Conservation (phyloP, 2,888 invertebrate genomes). For the Synergus japonicus region DNA sequence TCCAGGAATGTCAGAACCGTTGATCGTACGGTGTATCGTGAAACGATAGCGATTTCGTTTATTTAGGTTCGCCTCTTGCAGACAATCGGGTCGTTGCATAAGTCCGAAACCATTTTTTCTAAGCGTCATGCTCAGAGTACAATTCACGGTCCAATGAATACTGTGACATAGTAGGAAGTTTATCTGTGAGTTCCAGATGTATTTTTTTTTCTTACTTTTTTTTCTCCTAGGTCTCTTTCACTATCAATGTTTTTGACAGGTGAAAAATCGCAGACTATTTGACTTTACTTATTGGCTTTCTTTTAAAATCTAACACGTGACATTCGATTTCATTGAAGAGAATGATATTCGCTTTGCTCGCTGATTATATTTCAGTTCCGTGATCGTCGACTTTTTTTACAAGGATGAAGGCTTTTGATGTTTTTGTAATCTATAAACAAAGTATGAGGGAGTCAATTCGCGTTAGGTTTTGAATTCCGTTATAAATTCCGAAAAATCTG, state of each 20-base stretch:
- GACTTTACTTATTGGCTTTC: constrained; percentile 16
- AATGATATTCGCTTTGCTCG: background rate
- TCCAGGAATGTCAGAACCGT: constrained; percentile 56
- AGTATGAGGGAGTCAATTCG: too few species aligned
- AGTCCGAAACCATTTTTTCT: constrained; percentile 46
- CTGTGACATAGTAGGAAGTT: constrained; percentile 50
- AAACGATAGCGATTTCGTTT: constrained; percentile 51
- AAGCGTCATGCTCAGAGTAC: constrained; percentile 45
- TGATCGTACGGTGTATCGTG: constrained; percentile 53
- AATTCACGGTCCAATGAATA: constrained; percentile 53
- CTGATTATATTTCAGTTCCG: background rate
- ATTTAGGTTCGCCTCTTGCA: constrained; percentile 53
- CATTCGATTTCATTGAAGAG: constrained; percentile 7
- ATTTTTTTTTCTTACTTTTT: constrained; percentile 13
- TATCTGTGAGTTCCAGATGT: constrained; percentile 17
- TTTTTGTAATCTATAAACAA: background rate
- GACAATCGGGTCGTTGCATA: constrained; percentile 53
- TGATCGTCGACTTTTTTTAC: background rate
- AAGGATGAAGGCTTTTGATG: background rate
- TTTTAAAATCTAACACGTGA: constrained; percentile 2
- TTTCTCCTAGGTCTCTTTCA: background rate
- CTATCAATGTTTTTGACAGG: constrained; percentile 29
- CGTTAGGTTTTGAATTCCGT: too few species aligned
- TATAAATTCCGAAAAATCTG: too few species aligned
- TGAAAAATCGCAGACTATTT: constrained; percentile 23